Percentiles rank a stretch among this genome's conserved stretches.
phyloP scores from a whole-genome alignment of 2,888 invertebrate genomes.

The Leptopilina syphax region DNA sequence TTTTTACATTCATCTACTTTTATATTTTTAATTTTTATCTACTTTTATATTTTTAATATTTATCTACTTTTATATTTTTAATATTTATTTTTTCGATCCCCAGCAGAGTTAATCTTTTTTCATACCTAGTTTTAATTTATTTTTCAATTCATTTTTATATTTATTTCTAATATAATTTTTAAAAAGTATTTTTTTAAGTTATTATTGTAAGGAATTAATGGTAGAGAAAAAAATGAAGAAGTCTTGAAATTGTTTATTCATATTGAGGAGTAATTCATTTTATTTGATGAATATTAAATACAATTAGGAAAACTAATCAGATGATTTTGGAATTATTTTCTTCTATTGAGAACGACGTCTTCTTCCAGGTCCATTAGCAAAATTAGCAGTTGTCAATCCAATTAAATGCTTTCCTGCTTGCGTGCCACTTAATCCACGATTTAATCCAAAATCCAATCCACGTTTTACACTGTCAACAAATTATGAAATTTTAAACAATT shows the following conservation, averaged over 20 bases:
- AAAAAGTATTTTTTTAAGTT: too few relatives aligned
- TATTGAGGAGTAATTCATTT: conserved; percentile 5
- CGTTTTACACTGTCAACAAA: conserved; percentile 85
- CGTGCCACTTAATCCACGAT: conserved; percentile 92
- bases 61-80: too few relatives aligned
- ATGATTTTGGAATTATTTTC: conserved; percentile 56
- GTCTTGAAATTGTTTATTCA: background rate
- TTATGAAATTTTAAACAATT: conserved; percentile 45
- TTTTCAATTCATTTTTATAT: too few relatives aligned
- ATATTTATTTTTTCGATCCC: too few relatives aligned
- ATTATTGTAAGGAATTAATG: too few relatives aligned
- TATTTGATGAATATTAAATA: conserved; percentile 5
- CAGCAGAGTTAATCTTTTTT: too few relatives aligned
- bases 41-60: too few relatives aligned
- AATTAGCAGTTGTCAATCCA: conserved; percentile 93
- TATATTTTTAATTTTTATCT: too few relatives aligned
- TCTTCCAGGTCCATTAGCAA: conserved; percentile 92
- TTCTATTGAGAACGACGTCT: conserved; percentile 83
- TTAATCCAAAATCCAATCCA: conserved; percentile 91
- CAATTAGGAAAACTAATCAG: background rate
- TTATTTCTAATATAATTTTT: too few relatives aligned
- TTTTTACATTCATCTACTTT: too few relatives aligned
- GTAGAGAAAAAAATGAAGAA: too few relatives aligned
- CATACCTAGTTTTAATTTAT: too few relatives aligned
- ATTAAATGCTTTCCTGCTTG: conserved; percentile 94